Evolutionary conservation across 2,797 vertebrate genomes (phyloP), one percentile per base, ranked within the genome.

Genomic region (Varecia variegata): DNA sequence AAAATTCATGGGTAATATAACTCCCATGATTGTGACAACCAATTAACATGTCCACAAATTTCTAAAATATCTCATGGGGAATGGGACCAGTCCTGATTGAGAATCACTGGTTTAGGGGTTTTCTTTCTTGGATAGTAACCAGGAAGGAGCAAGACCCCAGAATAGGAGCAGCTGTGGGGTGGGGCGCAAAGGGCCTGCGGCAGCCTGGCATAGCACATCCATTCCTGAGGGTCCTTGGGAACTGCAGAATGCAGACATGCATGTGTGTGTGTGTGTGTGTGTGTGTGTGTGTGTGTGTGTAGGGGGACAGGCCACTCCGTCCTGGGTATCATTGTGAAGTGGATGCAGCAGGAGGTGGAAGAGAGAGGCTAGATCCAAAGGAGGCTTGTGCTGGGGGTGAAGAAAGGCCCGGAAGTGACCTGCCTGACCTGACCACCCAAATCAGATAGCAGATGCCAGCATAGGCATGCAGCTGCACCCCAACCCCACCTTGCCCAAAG

Each of bases 1-100:
- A 43, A 83, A 96, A 81, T 84, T 58, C 79, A 71, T 9, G 25
- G 70, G 20, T 86, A 83, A 93, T 96, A 20, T 83, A 93, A 93
- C 76, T 83, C 38, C 32, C 20, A 15, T 88, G 1, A 38, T 47
- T 76, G 74, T 93, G 56, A 76, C 68, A 86, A 83, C 18, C 35
- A 76, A 52, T 89, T 95, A 82, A 84, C 14, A 89, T n/a, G 47
- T 58, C 40, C 85, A 77, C 50, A 54, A 20, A 93, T 93, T 95
- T 86, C 68, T 65, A 60, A 88, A 91, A 62, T 58, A 73, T n/a
- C 10, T 40, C 14, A 38, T 8, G 21, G 79, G 8, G 74, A 58
- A 86, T 82, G 40, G 52, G 52, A 35, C n/a, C 17, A 52, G n/a
- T 56, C 54, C 30, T 85, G n/a, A n/a, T 1, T 86, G 88, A 54